Percentiles rank a stretch among this genome's conserved stretches.
These are phyloP conservation scores for Polyploca ridens DNA, from an alignment of 2,888 invertebrate genomes.

Conservation along the genomic window DNA sequence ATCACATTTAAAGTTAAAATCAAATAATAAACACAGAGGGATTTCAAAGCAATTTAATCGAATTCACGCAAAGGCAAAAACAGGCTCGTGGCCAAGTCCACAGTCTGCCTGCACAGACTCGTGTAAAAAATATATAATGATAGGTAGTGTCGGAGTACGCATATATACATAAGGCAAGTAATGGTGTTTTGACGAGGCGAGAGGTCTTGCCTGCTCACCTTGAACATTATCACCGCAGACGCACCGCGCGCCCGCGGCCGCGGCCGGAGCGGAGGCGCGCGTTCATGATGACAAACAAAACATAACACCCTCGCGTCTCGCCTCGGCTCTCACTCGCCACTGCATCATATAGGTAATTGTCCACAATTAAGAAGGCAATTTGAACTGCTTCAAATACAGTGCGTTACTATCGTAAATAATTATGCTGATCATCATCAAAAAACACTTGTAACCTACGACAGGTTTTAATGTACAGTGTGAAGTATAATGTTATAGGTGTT, in stretches of 20 bases:
- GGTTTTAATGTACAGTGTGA: too few relatives aligned
- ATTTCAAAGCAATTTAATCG: neutral
- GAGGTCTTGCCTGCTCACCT: slow-evolving; percentile 3
- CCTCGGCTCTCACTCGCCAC: too few relatives aligned
- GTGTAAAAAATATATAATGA: neutral
- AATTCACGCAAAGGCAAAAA: neutral
- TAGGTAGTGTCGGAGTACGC: neutral
- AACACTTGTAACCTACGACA: too few relatives aligned
- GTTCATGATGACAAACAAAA: neutral
- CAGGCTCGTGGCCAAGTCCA: slow-evolving; percentile 11
- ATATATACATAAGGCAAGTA: neutral
- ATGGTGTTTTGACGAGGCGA: neutral
- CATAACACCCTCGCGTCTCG: neutral
- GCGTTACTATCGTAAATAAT: too few relatives aligned
- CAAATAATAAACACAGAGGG: too few relatives aligned
- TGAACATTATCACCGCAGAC: neutral
- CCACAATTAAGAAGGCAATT: too few relatives aligned
- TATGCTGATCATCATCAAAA: too few relatives aligned
- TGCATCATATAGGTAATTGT: too few relatives aligned
- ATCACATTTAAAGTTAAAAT: too few relatives aligned
- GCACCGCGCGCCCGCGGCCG: neutral
- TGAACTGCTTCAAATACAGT: too few relatives aligned
- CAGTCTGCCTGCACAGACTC: neutral
- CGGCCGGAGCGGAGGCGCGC: too few relatives aligned
- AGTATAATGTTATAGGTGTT: too few relatives aligned